Percentiles rank a stretch among this genome's conserved stretches.
Conservation (phyloP, 2,797 vertebrate species). For the Aeoliscus strigatus region DNA sequence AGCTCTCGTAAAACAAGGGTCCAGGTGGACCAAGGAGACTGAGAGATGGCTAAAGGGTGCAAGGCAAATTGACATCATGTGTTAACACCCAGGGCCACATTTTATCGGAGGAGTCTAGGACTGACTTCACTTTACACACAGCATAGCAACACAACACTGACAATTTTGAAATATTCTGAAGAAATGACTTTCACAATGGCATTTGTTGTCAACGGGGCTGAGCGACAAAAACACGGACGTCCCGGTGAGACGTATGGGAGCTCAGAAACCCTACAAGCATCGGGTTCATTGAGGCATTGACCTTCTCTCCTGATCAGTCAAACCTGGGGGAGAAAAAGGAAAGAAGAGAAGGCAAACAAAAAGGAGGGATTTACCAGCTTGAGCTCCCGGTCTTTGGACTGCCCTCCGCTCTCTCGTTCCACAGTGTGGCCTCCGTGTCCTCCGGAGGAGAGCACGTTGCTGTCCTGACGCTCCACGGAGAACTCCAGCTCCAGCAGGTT, state of each 20-base stretch:
- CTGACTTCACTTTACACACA: slow-evolving; percentile 48
- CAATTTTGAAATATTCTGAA: slow-evolving; percentile 2
- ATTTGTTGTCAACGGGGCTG: slow-evolving; percentile 17
- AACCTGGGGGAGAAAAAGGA: slow-evolving; percentile 1
- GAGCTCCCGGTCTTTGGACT: slow-evolving; percentile 54
- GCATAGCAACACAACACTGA: slow-evolving; percentile 29
- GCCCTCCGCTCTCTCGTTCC: slow-evolving; percentile 49
- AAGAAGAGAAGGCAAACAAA: background rate
- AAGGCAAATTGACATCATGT: slow-evolving; percentile 70
- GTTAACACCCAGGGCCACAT: slow-evolving; percentile 65
- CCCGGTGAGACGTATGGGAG: slow-evolving; percentile 6
- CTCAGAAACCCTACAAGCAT: slow-evolving; percentile 15
- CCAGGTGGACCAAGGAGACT: slow-evolving; percentile 67
- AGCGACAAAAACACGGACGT: slow-evolving; percentile 12
- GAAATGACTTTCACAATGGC: slow-evolving; percentile 13
- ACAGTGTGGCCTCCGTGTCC: slow-evolving; percentile 43
- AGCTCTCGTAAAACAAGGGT: slow-evolving; percentile 63
- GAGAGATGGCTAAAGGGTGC: slow-evolving; percentile 73
- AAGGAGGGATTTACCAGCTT: slow-evolving; percentile 65
- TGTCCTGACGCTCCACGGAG: slow-evolving; percentile 69
- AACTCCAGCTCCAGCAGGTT: slow-evolving; percentile 92
- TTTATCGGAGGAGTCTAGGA: slow-evolving; percentile 42
- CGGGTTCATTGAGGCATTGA: slow-evolving; percentile 6
- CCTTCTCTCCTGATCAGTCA: slow-evolving; percentile 10
- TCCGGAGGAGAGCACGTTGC: slow-evolving; percentile 37